A percentile compares a stretch with the other conserved stretches of the same genome.
phyloP scores from a whole-genome alignment of 2,113 vertebrate species.

The Pyxicephalus adspersus region DNA sequence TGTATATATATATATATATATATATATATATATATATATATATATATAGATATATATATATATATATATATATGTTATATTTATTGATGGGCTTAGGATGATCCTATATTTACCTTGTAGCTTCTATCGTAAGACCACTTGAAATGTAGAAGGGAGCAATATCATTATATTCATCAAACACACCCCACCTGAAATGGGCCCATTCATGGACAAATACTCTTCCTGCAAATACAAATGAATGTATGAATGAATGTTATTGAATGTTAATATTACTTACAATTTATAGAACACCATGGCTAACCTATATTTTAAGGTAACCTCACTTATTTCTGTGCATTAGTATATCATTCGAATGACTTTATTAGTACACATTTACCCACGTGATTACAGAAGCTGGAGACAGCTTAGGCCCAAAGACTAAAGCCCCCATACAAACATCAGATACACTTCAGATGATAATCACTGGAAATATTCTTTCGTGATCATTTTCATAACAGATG shows the following conservation, averaged over 20 bases:
- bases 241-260: too few relatives aligned
- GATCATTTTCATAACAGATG: too few relatives aligned
- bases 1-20: too few relatives aligned
- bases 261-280: neutral
- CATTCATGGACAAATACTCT: constrained; percentile 64
- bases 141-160: constrained; percentile 68
- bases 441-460: neutral
- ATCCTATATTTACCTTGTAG: constrained; percentile 66
- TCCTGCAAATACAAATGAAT: constrained; percentile 58
- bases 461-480: too few relatives aligned
- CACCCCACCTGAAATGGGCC: constrained; percentile 77
- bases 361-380: neutral
- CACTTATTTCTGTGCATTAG: too few relatives aligned
- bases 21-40: too few relatives aligned
- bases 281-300: neutral
- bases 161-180: constrained; percentile 72
- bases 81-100: neutral
- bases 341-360: neutral
- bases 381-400: neutral
- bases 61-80: neutral
- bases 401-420: neutral
- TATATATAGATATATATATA: too few relatives aligned
- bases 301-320: neutral
- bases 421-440: too few relatives aligned
- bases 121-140: constrained; percentile 33